phyloP scores from a whole-genome alignment of 2,113 vertebrate genomes.

The Perca schrenkii region DNA sequence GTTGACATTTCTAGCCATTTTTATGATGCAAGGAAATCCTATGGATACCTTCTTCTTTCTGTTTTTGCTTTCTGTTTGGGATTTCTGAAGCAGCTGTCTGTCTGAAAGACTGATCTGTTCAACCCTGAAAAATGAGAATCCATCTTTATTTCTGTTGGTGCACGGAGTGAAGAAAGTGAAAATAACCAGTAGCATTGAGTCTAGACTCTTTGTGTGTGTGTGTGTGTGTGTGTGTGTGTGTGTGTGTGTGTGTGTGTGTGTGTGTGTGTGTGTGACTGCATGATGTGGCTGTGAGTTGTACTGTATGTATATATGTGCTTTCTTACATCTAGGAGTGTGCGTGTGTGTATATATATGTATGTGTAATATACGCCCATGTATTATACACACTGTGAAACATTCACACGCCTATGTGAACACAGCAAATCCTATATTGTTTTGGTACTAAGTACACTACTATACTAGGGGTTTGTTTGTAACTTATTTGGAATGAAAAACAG shows the following conservation, averaged over 20 bases:
- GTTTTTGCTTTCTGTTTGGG: constrained; percentile 9
- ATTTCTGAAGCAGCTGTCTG: constrained; percentile 50
- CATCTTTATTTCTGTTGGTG: constrained; percentile 17
- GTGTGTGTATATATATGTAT: constrained; percentile 48
- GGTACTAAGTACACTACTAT: constrained; percentile 80
- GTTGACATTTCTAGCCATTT: not conserved
- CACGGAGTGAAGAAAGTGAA: constrained; percentile 37
- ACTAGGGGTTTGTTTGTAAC: constrained; percentile 77
- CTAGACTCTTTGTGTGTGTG: constrained; percentile 51
- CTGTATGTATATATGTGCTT: constrained; percentile 76
- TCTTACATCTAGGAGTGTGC: constrained; percentile 63
- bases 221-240: constrained; percentile 52
- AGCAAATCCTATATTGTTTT: constrained; percentile 73
- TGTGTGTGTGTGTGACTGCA: constrained; percentile 67
- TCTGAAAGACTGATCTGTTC: constrained; percentile 29
- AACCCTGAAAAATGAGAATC: constrained; percentile 27
- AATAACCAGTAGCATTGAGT: constrained; percentile 49
- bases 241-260: constrained; percentile 58
- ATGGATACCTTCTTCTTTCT: not conserved
- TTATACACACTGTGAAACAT: constrained; percentile 80
- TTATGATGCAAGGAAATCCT: constrained; percentile 16
- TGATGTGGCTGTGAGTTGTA: constrained; percentile 70
- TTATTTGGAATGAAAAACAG: constrained; percentile 79
- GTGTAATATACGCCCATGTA: constrained; percentile 65
- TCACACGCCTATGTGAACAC: constrained; percentile 64